A percentile compares a stretch with the other conserved stretches of the same genome.
phyloP scores from a whole-genome alignment of 2,888 invertebrate species.

The Caradrina kadenii region DNA sequence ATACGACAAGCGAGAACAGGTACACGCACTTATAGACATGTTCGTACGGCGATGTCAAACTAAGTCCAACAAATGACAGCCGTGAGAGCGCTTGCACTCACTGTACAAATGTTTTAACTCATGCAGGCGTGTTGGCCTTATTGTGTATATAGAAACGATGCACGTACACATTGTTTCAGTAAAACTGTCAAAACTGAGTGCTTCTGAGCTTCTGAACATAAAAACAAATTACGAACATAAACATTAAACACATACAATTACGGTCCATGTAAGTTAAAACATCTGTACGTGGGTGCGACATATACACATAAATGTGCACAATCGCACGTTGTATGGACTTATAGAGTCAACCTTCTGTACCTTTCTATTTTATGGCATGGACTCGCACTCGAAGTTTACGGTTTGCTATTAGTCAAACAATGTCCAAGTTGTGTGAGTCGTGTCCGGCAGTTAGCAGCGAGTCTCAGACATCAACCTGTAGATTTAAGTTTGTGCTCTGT shows the following conservation, averaged over 20 bases:
- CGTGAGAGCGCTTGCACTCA: neutral
- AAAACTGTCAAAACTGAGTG: too few relatives aligned
- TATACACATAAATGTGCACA: too few relatives aligned
- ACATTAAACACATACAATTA: too few relatives aligned
- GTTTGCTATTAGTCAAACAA: slow-evolving; percentile 81
- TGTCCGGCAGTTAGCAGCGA: slow-evolving; percentile 70
- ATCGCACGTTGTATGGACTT: neutral
- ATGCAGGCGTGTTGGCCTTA: neutral
- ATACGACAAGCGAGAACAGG: neutral
- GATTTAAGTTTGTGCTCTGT: slow-evolving; percentile 30
- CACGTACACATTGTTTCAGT: too few relatives aligned
- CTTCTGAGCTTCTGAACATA: too few relatives aligned
- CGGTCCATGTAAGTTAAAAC: too few relatives aligned
- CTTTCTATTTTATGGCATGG: slow-evolving; percentile 36
- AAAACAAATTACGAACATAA: too few relatives aligned
- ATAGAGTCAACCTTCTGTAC: slow-evolving; percentile 3
- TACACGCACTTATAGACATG: neutral
- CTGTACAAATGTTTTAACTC: neutral
- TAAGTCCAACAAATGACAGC: neutral
- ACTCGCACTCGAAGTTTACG: slow-evolving; percentile 66
- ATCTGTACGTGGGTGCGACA: neutral
- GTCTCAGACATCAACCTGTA: slow-evolving; percentile 58
- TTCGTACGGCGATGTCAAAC: neutral
- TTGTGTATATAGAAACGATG: neutral
- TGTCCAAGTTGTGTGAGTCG: slow-evolving; percentile 76